These are phyloP conservation scores for Struthio camelus DNA, from an alignment of 2,113 vertebrate species.

Conservation along the genomic window DNA sequence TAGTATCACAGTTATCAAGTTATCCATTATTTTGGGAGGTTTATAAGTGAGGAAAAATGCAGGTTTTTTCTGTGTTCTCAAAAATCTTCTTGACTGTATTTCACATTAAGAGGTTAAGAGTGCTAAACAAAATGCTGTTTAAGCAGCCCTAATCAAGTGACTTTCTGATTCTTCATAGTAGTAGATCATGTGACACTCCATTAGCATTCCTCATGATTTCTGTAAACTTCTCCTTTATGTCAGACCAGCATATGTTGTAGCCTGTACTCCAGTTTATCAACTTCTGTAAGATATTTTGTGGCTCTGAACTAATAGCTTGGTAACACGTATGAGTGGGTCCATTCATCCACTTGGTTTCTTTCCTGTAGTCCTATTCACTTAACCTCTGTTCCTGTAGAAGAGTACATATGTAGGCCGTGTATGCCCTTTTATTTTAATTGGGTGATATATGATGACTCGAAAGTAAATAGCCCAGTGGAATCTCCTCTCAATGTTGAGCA, in stretches of 20 bases:
- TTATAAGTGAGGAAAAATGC: not conserved
- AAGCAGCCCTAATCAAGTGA: not conserved
- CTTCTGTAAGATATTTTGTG: not conserved
- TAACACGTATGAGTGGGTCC: not conserved
- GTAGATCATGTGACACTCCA: not conserved
- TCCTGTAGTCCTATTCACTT: not conserved
- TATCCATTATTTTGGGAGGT: not conserved
- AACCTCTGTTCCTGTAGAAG: not conserved
- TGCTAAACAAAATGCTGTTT: not conserved
- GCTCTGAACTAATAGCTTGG: not conserved
- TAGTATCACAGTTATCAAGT: not conserved
- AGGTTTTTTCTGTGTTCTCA: not conserved
- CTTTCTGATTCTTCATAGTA: not conserved
- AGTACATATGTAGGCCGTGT: not conserved
- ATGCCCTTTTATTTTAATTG: not conserved
- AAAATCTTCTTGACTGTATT: not conserved
- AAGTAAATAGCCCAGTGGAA: not conserved
- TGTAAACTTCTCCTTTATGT: not conserved
- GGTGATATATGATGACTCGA: not conserved
- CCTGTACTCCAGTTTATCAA: not conserved
- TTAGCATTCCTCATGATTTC: slow-evolving; percentile 17
- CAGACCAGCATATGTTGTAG: not conserved
- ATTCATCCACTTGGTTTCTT: not conserved
- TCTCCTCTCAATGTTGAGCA: not conserved
- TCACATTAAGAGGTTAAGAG: not conserved